Evolutionary conservation across 2,888 invertebrate species (phyloP).

Genomic region (Empis livida): DNA sequence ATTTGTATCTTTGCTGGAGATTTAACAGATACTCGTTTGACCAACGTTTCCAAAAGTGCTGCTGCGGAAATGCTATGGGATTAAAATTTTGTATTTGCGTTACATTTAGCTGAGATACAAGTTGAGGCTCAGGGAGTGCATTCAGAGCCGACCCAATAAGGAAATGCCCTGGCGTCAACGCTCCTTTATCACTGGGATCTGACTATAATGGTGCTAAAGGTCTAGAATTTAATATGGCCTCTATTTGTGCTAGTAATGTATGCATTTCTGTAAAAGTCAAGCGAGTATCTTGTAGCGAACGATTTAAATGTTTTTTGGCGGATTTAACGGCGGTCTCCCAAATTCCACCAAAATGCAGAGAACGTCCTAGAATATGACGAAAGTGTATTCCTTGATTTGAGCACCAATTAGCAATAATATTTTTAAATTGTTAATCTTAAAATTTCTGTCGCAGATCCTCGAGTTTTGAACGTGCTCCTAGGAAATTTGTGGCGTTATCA

Average conservation of each 20-base stretch:
- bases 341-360: not conserved
- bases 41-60: not conserved
- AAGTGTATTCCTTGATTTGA: not conserved
- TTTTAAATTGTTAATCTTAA: not conserved
- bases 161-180: not conserved
- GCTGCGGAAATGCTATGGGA: not conserved
- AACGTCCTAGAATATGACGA: slow-evolving; percentile 9
- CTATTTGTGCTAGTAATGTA: not conserved
- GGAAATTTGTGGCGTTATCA: slow-evolving; percentile 10
- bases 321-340: not conserved
- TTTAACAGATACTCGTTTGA: not conserved
- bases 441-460: slow-evolving; percentile 1
- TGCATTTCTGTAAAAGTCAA: not conserved
- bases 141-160: not conserved
- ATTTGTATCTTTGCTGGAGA: not conserved
- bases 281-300: not conserved
- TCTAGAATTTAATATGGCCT: not conserved
- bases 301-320: not conserved
- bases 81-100: not conserved
- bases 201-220: not conserved
- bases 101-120: too few species aligned
- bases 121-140: too few species aligned
- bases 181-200: not conserved
- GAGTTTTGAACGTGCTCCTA: slow-evolving; percentile 5
- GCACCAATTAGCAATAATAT: not conserved